Base-by-base conservation (phyloP, 2,888 invertebrate genomes). In the Drosophila lacicola region DNA sequence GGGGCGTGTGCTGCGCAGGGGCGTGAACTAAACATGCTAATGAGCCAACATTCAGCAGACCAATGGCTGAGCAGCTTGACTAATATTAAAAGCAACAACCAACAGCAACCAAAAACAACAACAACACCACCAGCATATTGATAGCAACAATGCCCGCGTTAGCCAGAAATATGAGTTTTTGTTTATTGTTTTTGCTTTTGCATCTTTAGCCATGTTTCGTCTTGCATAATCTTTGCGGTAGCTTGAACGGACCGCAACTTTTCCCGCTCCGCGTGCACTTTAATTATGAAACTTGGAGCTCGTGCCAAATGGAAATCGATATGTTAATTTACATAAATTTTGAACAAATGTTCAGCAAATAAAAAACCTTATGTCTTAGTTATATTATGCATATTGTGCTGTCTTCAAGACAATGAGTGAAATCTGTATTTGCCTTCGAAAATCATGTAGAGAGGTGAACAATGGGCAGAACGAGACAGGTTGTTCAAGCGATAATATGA, bases 21-120 rank as follows among this genome's bases (percentile, higher is more conserved):
- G 90, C 90, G 90, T 86, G 81, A 78, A 81, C 84, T 70, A 83
- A 90, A 87, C 90, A 86, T 86, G 85, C 85, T 86, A 86, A 86
- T 86, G 85, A 86, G 89, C 88, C 76, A 66, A 89, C 82, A 74
- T 70, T 67, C 67, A 49, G 58, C 78, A 70, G 84, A 83, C 85
- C 85, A 86, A 86, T 86, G 67, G 88, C 72, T 64, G 75, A 58
- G 66, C 89, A 67, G 86, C 66, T 55, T 58, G 58, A 45, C 78
- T 78, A 80, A 72, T 57, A 80, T 80, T 50, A 47, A 63, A 65
- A 70, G 34, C 46, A 61, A 39, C 74, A 51, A 33, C 29, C 25
- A 55, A 46, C 57, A 57, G 9, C 54, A 53, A 49, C 49, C 17
- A 17, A 17, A 17, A 55, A 47, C 37, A 57, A 39, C 47, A 49